Evolutionary conservation across 2,888 invertebrate species (phyloP), one percentile per base, ranked within the genome.

Genomic region (Romanomermis culicivorax): DNA sequence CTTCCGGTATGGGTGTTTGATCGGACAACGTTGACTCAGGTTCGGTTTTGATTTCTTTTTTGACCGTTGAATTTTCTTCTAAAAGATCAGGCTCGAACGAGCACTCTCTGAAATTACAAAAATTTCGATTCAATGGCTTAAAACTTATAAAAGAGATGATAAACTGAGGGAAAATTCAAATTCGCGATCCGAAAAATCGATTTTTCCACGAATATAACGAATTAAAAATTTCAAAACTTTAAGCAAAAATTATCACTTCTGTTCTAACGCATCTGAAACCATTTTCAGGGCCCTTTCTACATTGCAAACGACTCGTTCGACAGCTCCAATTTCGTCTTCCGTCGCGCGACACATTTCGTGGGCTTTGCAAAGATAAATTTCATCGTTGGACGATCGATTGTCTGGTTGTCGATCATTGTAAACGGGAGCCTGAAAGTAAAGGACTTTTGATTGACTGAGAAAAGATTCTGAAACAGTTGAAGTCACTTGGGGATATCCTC

Each of bases 311-410:
- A 85, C 83, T 64, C 83, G 82, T 71, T 93, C 91, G 56, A 93
- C 85, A 55, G 70, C 69, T 55, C 70, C 66, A 54, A 72, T 62
- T 74, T 91, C 86, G 62, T 80, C 80, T 71, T 89, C 89, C 65
- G 81, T 79, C 1, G 93, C 93, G 75, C 88, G 91, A 64, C 97
- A 87, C 60, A 83, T 83, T 0, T 85, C 81, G 72, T 95, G 93
- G 64, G 85, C 84, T 49, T 85, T 82, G 70, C 86, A 79, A 57
- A 93, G 86, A 74, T 93, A 89, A 7, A 87, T 80, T 74, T 93
- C 93, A 72, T 93, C 91, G 26, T 14, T 3, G 14, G 53, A 4
- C 17, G 36, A 89, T 11, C 87, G 80, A 74, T 93, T 93, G 72
- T 93, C 91, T n/a, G n/a, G n/a, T n/a, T n/a, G n/a, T n/a, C n/a